These are phyloP conservation scores for Asobara japonica DNA, from an alignment of 1,140 invertebrate genomes.

Conservation along the genomic window DNA sequence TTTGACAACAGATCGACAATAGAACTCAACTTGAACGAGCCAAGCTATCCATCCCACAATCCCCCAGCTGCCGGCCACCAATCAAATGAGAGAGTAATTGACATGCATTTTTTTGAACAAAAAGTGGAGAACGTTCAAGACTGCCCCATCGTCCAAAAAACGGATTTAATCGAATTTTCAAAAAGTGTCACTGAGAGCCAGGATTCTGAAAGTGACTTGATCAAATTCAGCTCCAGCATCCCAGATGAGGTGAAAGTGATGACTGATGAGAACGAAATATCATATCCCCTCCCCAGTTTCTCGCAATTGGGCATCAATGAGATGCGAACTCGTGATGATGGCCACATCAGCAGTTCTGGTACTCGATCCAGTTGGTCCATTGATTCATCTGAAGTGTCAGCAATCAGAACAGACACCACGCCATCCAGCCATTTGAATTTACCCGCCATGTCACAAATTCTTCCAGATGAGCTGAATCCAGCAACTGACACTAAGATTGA, in stretches of 20 bases:
- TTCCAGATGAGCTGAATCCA: neutral
- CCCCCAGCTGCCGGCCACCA: neutral
- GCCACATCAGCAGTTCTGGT: neutral
- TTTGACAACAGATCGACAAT: neutral
- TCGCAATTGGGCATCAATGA: neutral
- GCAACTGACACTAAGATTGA: neutral
- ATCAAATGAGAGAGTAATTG: neutral
- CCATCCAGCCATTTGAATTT: neutral
- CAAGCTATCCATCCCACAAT: neutral
- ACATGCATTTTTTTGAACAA: neutral
- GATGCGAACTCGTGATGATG: neutral
- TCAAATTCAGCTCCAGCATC: slow-evolving; percentile 13
- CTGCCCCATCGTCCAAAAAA: neutral
- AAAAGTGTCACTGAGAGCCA: neutral
- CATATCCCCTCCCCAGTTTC: neutral
- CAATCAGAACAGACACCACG: neutral
- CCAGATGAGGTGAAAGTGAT: neutral
- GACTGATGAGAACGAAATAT: neutral
- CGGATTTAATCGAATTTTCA: neutral
- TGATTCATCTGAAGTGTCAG: neutral
- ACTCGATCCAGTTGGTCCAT: neutral
- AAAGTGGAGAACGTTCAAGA: neutral
- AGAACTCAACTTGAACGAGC: neutral
- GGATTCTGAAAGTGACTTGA: neutral
- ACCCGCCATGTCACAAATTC: neutral